These are phyloP conservation scores for Ceuthmochares aereus DNA, from an alignment of 2,113 vertebrate species.

Conservation along the genomic window DNA sequence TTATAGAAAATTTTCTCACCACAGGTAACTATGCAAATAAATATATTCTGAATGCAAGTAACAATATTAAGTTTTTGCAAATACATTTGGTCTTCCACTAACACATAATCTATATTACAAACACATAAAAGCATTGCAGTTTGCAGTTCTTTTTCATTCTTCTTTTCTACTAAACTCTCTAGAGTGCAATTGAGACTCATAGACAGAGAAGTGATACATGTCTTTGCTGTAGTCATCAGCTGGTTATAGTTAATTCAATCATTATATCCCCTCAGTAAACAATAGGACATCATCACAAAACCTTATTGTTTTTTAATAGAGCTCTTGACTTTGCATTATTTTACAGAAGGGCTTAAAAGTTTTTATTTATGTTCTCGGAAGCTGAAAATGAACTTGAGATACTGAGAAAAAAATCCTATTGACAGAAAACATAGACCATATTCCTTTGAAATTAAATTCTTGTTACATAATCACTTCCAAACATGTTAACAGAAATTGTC, in stretches of 20 bases:
- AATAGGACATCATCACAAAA: neutral
- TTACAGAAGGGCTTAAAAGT: neutral
- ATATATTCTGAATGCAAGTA: neutral
- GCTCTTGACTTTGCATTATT: neutral
- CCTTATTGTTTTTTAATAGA: neutral
- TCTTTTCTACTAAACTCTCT: neutral
- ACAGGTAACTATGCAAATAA: neutral
- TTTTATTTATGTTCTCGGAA: neutral
- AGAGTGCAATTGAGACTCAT: neutral
- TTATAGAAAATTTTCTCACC: neutral
- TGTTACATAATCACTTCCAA: neutral
- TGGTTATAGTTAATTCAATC: neutral
- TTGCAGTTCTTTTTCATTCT: neutral
- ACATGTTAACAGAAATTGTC: neutral
- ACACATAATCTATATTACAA: neutral
- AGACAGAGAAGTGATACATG: neutral
- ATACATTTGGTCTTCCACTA: neutral
- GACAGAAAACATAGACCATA: neutral
- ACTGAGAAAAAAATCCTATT: neutral
- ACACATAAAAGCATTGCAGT: neutral
- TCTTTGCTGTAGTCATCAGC: neutral
- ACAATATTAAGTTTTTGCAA: neutral
- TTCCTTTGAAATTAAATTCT: neutral
- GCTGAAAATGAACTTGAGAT: neutral
- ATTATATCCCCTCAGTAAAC: neutral